A percentile compares a stretch with the other conserved stretches of the same genome.
These are phyloP conservation scores for Ganaspis sp. DNA, from an alignment of 1,140 invertebrate genomes.

Conservation along the genomic window DNA sequence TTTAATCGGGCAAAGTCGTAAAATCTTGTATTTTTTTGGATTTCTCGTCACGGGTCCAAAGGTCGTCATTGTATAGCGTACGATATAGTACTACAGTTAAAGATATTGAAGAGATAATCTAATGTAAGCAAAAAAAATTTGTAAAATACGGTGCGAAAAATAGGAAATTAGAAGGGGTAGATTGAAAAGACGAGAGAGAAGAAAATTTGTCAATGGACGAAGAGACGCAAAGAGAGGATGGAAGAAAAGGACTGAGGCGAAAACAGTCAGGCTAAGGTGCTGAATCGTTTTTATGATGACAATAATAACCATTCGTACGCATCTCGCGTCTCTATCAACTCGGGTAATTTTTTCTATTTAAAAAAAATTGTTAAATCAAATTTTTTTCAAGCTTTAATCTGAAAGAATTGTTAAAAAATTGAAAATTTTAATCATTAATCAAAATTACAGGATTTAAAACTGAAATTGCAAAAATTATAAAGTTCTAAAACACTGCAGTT, in stretches of 20 bases:
- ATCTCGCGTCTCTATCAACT: conserved; percentile 59
- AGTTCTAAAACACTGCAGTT: too few relatives aligned
- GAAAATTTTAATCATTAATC: too few relatives aligned
- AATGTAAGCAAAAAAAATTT: conserved; percentile 61
- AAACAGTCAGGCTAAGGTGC: conserved; percentile 53
- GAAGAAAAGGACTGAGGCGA: conserved; percentile 34
- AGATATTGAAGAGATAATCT: conserved; percentile 57
- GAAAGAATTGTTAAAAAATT: too few relatives aligned
- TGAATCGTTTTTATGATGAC: conserved; percentile 71
- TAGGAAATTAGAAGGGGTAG: conserved; percentile 45
- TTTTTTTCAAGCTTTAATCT: too few relatives aligned
- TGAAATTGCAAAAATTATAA: too few relatives aligned
- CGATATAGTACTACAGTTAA: conserved; percentile 48
- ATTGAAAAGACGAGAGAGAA: conserved; percentile 41
- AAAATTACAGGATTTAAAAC: conserved; percentile 53
- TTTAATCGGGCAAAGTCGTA: not conserved
- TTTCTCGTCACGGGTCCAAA: conserved; percentile 73
- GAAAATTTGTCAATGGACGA: conserved; percentile 37
- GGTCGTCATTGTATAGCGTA: conserved; percentile 64
- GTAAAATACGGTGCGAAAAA: conserved; percentile 44
- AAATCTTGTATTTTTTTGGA: conserved; percentile 63
- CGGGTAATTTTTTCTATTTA: conserved; percentile 51
- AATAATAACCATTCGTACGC: conserved; percentile 71
- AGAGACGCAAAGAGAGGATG: conserved; percentile 39
- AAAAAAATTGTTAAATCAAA: conserved; percentile 49